A percentile compares a stretch with the other conserved stretches of the same genome.
Evolutionary conservation across 2,113 vertebrate genomes (phyloP).

Genomic region (Cephalophus harveyi): DNA sequence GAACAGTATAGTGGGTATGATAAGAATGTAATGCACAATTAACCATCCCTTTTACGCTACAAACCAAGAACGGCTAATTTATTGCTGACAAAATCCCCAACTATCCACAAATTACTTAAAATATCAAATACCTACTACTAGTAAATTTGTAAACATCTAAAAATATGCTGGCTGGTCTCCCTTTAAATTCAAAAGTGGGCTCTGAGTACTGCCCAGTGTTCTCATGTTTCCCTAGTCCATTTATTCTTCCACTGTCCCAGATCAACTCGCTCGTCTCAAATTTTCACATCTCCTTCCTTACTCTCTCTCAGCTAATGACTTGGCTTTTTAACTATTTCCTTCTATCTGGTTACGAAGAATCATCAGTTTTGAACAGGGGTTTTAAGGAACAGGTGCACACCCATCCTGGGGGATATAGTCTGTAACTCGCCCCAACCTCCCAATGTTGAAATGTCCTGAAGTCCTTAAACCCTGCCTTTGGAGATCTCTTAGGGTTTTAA

Average conservation of each 20-base stretch:
- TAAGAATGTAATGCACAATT: not conserved
- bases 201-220: not conserved
- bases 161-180: not conserved
- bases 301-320: not conserved
- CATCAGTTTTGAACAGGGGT: not conserved
- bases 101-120: conserved; percentile 4
- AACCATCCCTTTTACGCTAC: not conserved
- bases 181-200: not conserved
- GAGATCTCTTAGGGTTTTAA: not conserved
- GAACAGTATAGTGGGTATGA: not conserved
- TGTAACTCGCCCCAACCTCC: not conserved
- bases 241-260: not conserved
- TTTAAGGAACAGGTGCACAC: not conserved
- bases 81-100: not conserved
- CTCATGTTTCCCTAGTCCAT: not conserved
- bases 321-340: not conserved
- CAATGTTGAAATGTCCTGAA: not conserved
- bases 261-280: not conserved
- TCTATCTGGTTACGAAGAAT: not conserved
- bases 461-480: not conserved
- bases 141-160: conserved; percentile 5
- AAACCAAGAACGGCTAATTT: not conserved
- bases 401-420: not conserved
- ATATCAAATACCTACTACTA: not conserved
- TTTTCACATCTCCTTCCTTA: not conserved